These are phyloP conservation scores for Scolanthus callimorphus DNA, from an alignment of 92 coral and sea anemone species.

Conservation along the genomic window DNA sequence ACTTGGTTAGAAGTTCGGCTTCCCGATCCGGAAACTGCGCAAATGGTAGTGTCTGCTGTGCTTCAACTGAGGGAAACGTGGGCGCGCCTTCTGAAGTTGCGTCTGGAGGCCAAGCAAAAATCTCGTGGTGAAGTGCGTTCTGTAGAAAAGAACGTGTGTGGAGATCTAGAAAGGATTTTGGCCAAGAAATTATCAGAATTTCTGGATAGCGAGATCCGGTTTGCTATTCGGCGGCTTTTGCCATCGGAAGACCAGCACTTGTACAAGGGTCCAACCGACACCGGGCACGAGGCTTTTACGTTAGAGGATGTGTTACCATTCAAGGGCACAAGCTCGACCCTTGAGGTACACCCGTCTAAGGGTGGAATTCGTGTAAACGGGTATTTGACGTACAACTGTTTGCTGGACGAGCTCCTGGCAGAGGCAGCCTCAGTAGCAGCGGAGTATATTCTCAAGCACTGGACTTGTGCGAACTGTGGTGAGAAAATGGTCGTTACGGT, in stretches of 20 bases:
- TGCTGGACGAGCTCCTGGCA: constrained; percentile 60
- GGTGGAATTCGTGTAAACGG: constrained; percentile 86
- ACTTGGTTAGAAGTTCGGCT: constrained; percentile 82
- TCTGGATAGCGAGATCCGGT: constrained; percentile 79
- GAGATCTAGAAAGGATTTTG: constrained; percentile 65
- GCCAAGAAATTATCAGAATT: constrained; percentile 88
- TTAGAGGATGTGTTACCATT: constrained; percentile 40
- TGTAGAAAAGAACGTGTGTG: constrained; percentile 41
- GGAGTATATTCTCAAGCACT: constrained; percentile 78
- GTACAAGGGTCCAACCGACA: constrained; percentile 64
- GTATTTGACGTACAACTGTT: constrained; percentile 88
- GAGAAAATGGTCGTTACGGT: constrained; percentile 93
- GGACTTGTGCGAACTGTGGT: constrained; percentile 88
- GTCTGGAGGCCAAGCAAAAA: constrained; percentile 53
- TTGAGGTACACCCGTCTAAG: constrained; percentile 75
- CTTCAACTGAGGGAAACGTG: constrained; percentile 85
- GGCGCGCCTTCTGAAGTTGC: constrained; percentile 76
- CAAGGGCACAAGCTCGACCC: constrained; percentile 28
- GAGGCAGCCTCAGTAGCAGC: constrained; percentile 93
- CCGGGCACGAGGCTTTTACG: constrained; percentile 18
- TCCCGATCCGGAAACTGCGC: constrained; percentile 71
- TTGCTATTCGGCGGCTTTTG: constrained; percentile 75
- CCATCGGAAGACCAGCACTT: constrained; percentile 82
- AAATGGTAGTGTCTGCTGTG: constrained; percentile 70
- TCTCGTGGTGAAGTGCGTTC: constrained; percentile 20